Evolutionary conservation across 2,888 invertebrate species (phyloP), one percentile per base, ranked within the genome.

Genomic region (Maniola hyperantus): DNA sequence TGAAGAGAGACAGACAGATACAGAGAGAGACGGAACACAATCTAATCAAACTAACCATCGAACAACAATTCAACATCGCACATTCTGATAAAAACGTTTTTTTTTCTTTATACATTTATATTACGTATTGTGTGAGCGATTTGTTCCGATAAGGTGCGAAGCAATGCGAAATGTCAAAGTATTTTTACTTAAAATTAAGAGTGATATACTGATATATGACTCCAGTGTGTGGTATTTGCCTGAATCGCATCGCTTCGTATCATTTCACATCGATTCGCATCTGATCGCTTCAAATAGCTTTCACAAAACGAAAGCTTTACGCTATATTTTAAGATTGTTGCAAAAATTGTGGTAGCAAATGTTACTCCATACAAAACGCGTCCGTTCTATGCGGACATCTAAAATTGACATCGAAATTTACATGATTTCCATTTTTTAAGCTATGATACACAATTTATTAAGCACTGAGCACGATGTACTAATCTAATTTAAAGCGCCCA

Each of bases 371-470:
- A 89, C 84, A 89, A 89, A 85, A 77, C 74, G 74, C 72, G 76
- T 79, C 77, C 88, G 82, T 77, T 71, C 86, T 86, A 83, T 77
- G 79, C 83, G 84, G 77, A 81, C 81, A 71, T 75, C 89, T 89
- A 91, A 85, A 91, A 91, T 91, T 91, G 91, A 91, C 91, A 91
- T 91, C 88, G 85, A 91, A 85, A 86, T 87, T 87, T 90, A 89
- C 88, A 91, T 82, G 83, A 87, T 83, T 83, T 79, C 76, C 73
- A 83, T 84, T 88, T 74, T 84, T 84, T 88, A 89, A 87, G 88
- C 90, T 90, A 89, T 88, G 81, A 84, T 88, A 90, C 89, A 89
- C 75, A 80, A 79, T 82, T 79, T 83, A 76, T 83, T 82, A 63
- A 33, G 44, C 63, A 55, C 26, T 46, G 46, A 33, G 26, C 33